phyloP scores from a whole-genome alignment of 2,888 invertebrate genomes.

The Patella caerulea region DNA sequence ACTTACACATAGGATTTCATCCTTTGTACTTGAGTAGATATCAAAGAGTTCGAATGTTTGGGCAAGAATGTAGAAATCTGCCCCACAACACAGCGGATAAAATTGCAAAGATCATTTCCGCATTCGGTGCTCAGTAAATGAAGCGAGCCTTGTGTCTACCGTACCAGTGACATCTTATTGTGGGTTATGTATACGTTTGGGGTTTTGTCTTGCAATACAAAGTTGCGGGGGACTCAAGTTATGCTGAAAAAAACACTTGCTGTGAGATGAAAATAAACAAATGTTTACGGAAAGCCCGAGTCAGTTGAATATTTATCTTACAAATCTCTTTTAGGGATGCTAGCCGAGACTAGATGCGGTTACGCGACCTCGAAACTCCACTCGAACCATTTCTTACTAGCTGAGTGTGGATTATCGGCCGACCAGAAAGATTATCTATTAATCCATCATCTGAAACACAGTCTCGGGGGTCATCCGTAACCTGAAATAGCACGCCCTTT shows the following conservation, averaged over 20 bases:
- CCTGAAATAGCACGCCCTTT: constrained; percentile 7
- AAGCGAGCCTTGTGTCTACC: no score
- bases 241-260: no score
- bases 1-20: constrained; percentile 15
- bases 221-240: no score
- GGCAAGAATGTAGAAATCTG: background rate
- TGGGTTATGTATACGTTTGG: no score
- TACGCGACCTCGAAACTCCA: background rate
- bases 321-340: background rate
- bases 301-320: background rate
- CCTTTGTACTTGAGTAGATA: constrained; percentile 21
- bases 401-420: background rate
- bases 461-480: constrained; percentile 6
- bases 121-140: background rate
- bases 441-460: background rate
- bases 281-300: background rate
- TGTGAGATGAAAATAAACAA: background rate
- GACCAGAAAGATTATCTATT: constrained; percentile 7
- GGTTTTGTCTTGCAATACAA: no score
- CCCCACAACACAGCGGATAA: constrained; percentile 3
- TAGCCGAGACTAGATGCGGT: background rate
- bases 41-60: constrained; percentile 21
- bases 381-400: background rate
- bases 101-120: constrained; percentile 16
- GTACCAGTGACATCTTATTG: no score